These are phyloP conservation scores for Calliphora vicina DNA, from an alignment of 1,140 invertebrate genomes.

Conservation along the genomic window DNA sequence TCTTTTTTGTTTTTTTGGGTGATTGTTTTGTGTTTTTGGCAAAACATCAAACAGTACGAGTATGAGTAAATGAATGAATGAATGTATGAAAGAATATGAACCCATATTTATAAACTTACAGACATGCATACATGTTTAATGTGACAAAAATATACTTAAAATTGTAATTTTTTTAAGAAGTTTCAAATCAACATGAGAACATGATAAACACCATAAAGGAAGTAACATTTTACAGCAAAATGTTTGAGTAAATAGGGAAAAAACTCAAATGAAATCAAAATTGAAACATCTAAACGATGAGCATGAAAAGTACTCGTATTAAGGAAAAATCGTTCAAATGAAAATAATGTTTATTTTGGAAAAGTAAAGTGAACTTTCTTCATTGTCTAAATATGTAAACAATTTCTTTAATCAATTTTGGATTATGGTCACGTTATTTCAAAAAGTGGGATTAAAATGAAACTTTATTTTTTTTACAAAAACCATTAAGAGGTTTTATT, in stretches of 20 bases:
- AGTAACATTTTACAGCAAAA: not conserved
- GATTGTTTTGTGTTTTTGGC: not conserved
- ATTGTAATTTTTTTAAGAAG: no score
- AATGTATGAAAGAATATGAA: not conserved
- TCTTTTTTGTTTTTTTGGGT: not conserved
- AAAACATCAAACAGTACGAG: slow-evolving; percentile 1
- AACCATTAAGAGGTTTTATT: slow-evolving; percentile 14
- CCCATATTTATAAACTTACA: not conserved
- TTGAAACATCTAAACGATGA: not conserved
- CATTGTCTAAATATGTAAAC: not conserved
- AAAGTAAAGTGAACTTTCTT: not conserved
- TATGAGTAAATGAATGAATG: not conserved
- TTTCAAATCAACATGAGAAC: no score
- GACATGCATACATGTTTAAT: not conserved
- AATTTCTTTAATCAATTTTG: slow-evolving; percentile 7
- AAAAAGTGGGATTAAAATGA: not conserved
- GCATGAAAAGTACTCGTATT: not conserved
- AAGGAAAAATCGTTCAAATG: not conserved
- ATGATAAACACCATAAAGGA: not conserved
- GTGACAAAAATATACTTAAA: slow-evolving; percentile 18
- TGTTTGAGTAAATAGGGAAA: not conserved
- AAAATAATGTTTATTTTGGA: no score
- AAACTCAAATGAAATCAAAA: not conserved
- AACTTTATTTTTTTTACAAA: not conserved
- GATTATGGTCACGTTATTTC: not conserved